Evolutionary conservation across 1,140 invertebrate genomes (phyloP), one percentile per base, ranked within the genome.

Genomic region (Ceratoteleas bidentatus): DNA sequence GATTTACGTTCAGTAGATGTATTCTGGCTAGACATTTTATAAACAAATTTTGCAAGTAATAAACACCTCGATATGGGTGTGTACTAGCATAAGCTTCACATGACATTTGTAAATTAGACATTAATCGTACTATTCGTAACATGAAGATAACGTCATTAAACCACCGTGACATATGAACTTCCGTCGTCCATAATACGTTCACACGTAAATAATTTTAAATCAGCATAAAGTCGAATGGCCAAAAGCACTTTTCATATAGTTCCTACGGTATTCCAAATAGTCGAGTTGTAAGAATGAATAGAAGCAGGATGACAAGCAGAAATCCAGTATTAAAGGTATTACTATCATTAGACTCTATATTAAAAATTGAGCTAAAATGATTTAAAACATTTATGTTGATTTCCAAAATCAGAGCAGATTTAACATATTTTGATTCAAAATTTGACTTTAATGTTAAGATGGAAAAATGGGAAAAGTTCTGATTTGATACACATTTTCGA

Each of bases 101-200:
- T 56, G 45, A n/a, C 40, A 61, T 49, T 61, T 61, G 24, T 61
- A 61, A 61, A 49, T 34, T 49, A 49, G 49, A 33, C n/a, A 47
- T 45, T 60, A 24, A 11, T 40, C 36, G 16, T 16, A 60, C 2
- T 43, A 43, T 43, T 43, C 40, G 8, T 43, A n/a, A 43, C 40
- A 43, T 6, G n/a, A 43, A 10, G 40, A 43, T 10, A 43, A 43
- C 40, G 40, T 6, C 8, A 43, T 43, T 24, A 24, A 24, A 24
- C 24, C 24, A 43, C n/a, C 40, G n/a, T n/a, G 40, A 10, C n/a
- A 43, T 43, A 43, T 10, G n/a, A 43, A 43, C 9, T 43, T 43
- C 8, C 6, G n/a, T 2, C 40, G n/a, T 43, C 24, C 40, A 43
- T 43, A 43, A 2, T 43, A 10, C 40, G n/a, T 43, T 43, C n/a